Evolutionary conservation across 2,113 vertebrate genomes (phyloP), one percentile per base, ranked within the genome.

Genomic region (Paraplagusia blochii): DNA sequence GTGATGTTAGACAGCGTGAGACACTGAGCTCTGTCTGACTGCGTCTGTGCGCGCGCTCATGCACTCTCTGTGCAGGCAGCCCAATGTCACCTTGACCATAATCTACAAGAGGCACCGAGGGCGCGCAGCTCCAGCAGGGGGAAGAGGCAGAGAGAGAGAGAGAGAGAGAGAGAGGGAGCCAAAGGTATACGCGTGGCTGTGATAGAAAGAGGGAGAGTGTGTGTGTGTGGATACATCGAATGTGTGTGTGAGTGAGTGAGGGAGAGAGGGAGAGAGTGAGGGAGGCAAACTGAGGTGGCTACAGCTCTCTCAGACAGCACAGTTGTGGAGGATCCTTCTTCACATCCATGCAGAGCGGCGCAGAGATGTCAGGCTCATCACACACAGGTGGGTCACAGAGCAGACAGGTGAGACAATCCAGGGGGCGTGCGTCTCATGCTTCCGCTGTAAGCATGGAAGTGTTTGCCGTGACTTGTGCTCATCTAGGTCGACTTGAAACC

Each of bases 41-140:
- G 15, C 62, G 39, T 17, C 2, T 17, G 59, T 49, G 42, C 19
- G 43, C 39, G 11, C 44, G 58, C 12, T 47, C 53, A 46, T 34
- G 44, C 35, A 56, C 22, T 14, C 49, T 58, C 45, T 49, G 52
- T 44, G 16, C 61, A 64, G 50, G 56, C 65, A 64, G 66, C 62
- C 66, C 81, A 89, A 84, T 86, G 86, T 87, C 88, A 89, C 88
- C 86, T 90, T 90, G 88, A 83, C 82, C 79, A 72, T 76, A 79
- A 81, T 87, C 72, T 79, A 74, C 73, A 77, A 76, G 71, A 79
- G 77, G 69, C 75, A 63, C 15, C 56, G 76, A 87, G 83, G 79
- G 77, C 67, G 71, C 69, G 65, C 73, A 42, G 71, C 85, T 78
- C 76, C 46, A 58, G 58, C 74, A 65, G 72, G 62, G 78, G 84